Evolutionary conservation across 2,113 vertebrate genomes (phyloP).

Genomic region (Antechinus stuartii): DNA sequence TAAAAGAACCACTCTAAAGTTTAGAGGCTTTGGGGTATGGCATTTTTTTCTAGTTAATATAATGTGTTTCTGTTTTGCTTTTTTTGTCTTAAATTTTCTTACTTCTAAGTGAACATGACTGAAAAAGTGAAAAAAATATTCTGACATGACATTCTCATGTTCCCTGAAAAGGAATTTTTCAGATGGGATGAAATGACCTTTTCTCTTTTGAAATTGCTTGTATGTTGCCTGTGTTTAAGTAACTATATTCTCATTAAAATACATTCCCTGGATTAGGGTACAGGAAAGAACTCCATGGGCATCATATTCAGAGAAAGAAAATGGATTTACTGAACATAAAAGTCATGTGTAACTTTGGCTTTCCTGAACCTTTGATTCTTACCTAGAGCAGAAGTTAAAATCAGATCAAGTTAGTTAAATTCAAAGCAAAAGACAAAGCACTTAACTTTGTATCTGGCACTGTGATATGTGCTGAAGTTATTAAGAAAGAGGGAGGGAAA

Average conservation of each 20-base stretch:
- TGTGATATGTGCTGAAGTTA: background rate
- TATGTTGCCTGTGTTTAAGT: constrained; percentile 15
- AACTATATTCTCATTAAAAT: constrained; percentile 6
- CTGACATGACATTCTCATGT: constrained; percentile 70
- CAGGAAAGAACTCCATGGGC: background rate
- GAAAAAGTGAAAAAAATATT: constrained; percentile 58
- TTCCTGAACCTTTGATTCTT: background rate
- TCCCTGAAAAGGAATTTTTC: constrained; percentile 62
- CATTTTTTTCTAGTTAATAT: too few species aligned
- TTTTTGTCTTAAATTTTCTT: too few species aligned
- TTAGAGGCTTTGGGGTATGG: too few species aligned
- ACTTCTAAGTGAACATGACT: too few species aligned
- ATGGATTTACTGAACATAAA: background rate
- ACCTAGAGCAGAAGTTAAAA: background rate
- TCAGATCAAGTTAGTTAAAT: background rate
- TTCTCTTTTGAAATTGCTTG: constrained; percentile 39
- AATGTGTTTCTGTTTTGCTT: too few species aligned
- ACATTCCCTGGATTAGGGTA: background rate
- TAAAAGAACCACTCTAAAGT: too few species aligned
- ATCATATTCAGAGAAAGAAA: background rate
- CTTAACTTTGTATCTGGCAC: background rate
- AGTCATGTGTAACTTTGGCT: background rate
- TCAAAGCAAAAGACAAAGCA: background rate
- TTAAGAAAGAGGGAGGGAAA: background rate
- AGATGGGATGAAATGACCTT: constrained; percentile 7